Evolutionary conservation across 2,888 invertebrate species (phyloP).

Genomic region (Metacarcinus magister): DNA sequence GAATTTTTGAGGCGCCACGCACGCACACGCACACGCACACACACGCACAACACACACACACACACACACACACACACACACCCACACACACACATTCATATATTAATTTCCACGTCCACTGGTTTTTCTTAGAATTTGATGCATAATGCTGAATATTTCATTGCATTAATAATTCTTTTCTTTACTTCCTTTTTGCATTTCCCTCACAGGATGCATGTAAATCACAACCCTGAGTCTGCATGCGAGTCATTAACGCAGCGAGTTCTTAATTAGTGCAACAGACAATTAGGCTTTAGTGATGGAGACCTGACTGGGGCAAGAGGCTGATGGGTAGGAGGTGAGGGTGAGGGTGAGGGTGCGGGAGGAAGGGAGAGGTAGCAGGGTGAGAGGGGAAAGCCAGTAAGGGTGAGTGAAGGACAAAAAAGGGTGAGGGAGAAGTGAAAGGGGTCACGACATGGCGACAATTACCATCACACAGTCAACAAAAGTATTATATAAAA

Average conservation of each 20-base stretch:
- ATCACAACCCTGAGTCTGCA: not conserved
- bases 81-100: not conserved
- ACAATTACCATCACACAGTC: not conserved
- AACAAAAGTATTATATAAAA: slow-evolving; percentile 11
- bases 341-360: not conserved
- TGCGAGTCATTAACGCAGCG: not conserved
- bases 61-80: slow-evolving; percentile 19
- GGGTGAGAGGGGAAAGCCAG: not conserved
- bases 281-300: not conserved
- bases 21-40: not conserved
- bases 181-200: not conserved
- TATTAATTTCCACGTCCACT: not conserved
- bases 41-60: slow-evolving; percentile 3
- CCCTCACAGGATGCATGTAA: not conserved
- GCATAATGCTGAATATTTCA: not conserved
- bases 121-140: not conserved
- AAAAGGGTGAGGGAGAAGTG: not conserved
- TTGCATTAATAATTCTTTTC: not conserved
- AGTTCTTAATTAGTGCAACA: not conserved
- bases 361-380: not conserved
- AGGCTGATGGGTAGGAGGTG: not conserved
- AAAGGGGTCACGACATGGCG: not conserved
- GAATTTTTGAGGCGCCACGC: not conserved
- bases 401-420: not conserved
- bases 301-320: not conserved